phyloP scores from a whole-genome alignment of 1,140 invertebrate species.

The Chironomus tepperi region DNA sequence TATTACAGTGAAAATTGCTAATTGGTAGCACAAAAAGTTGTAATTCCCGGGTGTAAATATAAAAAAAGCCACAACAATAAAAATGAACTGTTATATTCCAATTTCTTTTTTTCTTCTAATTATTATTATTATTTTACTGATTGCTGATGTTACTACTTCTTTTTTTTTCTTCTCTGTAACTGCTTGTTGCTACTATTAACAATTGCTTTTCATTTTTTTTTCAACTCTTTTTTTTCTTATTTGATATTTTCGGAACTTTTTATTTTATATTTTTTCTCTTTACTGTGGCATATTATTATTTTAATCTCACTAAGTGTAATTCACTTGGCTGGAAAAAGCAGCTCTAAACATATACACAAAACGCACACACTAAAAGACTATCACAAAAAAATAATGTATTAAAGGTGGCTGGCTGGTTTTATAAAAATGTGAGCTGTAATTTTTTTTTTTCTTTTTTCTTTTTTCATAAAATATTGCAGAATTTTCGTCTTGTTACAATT shows the following conservation, averaged over 20 bases:
- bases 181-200: neutral
- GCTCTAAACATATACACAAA: constrained; percentile 1
- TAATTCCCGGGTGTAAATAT: neutral
- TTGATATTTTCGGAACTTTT: constrained; percentile 18
- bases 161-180: neutral
- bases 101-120: constrained; percentile 21
- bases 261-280: neutral
- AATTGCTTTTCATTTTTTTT: constrained; percentile 19
- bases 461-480: constrained; percentile 14
- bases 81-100: constrained; percentile 22
- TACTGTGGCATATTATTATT: neutral
- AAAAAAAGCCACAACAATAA: constrained; percentile 4
- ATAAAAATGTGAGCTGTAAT: constrained; percentile 8
- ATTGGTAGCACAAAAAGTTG: neutral
- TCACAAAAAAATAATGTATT: neutral
- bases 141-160: neutral
- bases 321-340: constrained; percentile 12
- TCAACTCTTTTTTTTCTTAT: neutral
- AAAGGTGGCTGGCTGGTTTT: constrained; percentile 2
- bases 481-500: neutral
- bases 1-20: too few relatives aligned
- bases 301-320: constrained; percentile 14
- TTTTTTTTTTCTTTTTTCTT: neutral
- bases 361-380: constrained; percentile 12
- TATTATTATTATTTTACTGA: constrained; percentile 24